Percentiles rank a stretch among this genome's conserved stretches.
Conservation (phyloP, 2,113 vertebrate genomes). For the Kryptolebias marmoratus region DNA sequence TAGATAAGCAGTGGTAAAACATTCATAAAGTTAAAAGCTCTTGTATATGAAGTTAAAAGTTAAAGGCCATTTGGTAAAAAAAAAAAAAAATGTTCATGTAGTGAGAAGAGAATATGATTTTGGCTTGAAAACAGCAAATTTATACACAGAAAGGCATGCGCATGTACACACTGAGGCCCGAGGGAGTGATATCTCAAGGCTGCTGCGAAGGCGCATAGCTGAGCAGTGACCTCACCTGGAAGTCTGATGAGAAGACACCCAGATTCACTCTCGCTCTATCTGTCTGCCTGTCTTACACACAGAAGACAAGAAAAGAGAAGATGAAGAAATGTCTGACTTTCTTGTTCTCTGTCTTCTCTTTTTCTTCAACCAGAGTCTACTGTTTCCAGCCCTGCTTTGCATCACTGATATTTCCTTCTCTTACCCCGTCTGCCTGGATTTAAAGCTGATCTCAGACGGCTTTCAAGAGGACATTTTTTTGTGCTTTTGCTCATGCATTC, state of each 20-base stretch:
- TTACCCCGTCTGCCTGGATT: background rate
- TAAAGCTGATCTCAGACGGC: slow-evolving; percentile 23
- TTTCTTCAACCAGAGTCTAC: background rate
- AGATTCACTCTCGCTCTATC: slow-evolving; percentile 18
- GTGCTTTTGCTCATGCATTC: background rate
- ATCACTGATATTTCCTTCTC: slow-evolving; percentile 14
- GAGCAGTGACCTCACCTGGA: slow-evolving; percentile 71
- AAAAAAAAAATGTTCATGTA: slow-evolving; percentile 17
- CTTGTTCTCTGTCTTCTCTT: background rate
- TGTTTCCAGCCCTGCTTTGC: slow-evolving; percentile 11
- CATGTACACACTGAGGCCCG: slow-evolving; percentile 17
- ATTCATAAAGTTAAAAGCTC: background rate
- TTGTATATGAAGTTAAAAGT: background rate
- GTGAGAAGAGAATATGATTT: slow-evolving; percentile 8
- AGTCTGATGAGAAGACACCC: slow-evolving; percentile 41
- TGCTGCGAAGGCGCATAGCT: slow-evolving; percentile 65
- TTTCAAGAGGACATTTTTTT: background rate
- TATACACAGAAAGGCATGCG: slow-evolving; percentile 9
- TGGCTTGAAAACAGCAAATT: background rate
- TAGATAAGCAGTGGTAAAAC: background rate
- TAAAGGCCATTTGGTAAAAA: background rate
- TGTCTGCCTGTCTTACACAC: background rate
- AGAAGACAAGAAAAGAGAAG: background rate
- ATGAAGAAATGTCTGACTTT: background rate
- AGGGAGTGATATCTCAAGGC: slow-evolving; percentile 54